phyloP scores from a whole-genome alignment of 2,797 vertebrate species.

The Leptatherina wallacei region DNA sequence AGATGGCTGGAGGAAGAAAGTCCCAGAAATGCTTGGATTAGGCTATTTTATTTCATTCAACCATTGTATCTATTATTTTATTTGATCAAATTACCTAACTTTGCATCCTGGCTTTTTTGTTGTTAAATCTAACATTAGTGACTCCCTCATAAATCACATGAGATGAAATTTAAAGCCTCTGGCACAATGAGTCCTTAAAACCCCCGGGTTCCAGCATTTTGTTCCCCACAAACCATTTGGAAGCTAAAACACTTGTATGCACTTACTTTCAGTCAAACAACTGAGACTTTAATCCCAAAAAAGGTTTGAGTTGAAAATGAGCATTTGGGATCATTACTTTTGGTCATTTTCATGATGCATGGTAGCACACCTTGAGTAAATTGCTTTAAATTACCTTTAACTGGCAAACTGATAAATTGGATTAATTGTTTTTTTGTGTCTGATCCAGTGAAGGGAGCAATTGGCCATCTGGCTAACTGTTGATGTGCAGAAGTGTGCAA shows the following conservation, averaged over 20 bases:
- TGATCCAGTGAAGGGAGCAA: slow-evolving; percentile 21
- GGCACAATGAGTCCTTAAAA: too few species aligned
- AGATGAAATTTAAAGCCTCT: too few species aligned
- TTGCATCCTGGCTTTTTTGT: too few species aligned
- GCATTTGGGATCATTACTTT: slow-evolving; percentile 3
- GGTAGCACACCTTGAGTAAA: slow-evolving; percentile 23
- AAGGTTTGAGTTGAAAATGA: slow-evolving; percentile 23
- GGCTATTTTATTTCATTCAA: neutral
- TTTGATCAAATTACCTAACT: too few species aligned
- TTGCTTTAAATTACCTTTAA: slow-evolving; percentile 6
- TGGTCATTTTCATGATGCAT: neutral
- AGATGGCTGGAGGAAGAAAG: neutral
- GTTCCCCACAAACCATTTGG: too few species aligned
- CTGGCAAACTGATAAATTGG: slow-evolving; percentile 44
- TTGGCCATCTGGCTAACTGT: slow-evolving; percentile 42
- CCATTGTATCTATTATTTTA: too few species aligned
- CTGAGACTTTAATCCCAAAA: too few species aligned
- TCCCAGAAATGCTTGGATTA: neutral
- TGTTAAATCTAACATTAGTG: too few species aligned
- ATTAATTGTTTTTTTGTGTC: slow-evolving; percentile 23
- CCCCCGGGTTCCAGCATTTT: too few species aligned
- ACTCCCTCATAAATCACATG: too few species aligned
- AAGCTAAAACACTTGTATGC: too few species aligned
- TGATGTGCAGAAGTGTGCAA: neutral
- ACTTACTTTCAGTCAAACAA: too few species aligned